Base-by-base conservation (phyloP, 2,888 invertebrate genomes). In the Eurois occulta region DNA sequence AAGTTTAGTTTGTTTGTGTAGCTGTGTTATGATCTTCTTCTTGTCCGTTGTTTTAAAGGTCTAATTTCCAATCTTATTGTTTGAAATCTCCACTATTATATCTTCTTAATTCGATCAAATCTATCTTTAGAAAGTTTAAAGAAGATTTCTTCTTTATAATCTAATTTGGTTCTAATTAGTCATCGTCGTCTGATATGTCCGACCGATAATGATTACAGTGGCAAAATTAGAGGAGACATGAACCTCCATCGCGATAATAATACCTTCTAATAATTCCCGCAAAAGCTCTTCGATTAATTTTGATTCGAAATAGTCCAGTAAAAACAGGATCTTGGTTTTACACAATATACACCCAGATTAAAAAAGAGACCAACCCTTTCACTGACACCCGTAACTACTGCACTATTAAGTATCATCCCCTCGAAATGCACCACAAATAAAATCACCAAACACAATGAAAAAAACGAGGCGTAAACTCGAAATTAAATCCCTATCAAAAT, bases 401-500 rank as follows among this genome's bases (percentile, higher is more conserved):
- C 74, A 46, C 75, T 68, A 76, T 78, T 76, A 82, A 77, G 28
- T n/a, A 64, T 32, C 75, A 43, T 38, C 75, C 68, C 81, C 62
- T 65, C n/a, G 78, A 72, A 78, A 46, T 74, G n/a, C 46, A 80
- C 76, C 65, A 78, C 78, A 88, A 80, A 58, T 77, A 83, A 80
- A 84, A 70, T 77, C 78, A 76, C 83, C 72, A 85, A 88, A 83
- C 78, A 84, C 78, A 84, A 82, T 69, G 75, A 77, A 87, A 78
- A 81, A 86, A 74, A 28, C 71, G 52, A 83, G 88, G 91, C 90
- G 90, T 90, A 85, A 90, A 88, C 86, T 67, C 78, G 28, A 90
- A 90, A 94, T 93, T 93, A 93, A 92, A 93, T 90, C 89, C 77
- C 89, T 91, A 93, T 94, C 88, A 92, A 92, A 92, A 90, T 91